Percentiles rank a stretch among this genome's conserved stretches.
Conservation (phyloP, 2,113 vertebrate species). For the Sphaerodactylus townsendi region DNA sequence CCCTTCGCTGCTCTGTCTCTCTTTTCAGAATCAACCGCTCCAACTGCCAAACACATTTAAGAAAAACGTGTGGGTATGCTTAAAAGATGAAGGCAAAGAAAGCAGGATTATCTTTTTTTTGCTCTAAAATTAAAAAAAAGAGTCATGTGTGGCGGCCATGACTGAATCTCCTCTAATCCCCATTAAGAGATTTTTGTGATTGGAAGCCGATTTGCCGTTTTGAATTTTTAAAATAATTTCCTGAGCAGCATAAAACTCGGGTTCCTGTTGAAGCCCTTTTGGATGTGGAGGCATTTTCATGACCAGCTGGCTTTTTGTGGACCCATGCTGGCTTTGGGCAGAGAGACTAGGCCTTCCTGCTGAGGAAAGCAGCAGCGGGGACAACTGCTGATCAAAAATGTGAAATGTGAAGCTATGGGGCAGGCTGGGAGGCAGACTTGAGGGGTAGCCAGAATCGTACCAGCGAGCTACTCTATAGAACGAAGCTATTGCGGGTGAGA, state of each 20-base stretch:
- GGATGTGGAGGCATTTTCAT: constrained; percentile 26
- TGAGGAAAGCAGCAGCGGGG: constrained; percentile 14
- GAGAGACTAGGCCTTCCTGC: constrained; percentile 13
- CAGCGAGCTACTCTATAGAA: background rate
- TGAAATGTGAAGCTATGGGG: background rate
- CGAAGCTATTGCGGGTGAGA: no score
- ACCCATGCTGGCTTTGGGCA: background rate
- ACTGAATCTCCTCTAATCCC: constrained; percentile 52
- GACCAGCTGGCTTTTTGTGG: constrained; percentile 21
- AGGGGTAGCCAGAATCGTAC: background rate
- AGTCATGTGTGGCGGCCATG: background rate
- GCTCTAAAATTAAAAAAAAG: constrained; percentile 36
- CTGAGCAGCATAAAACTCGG: background rate
- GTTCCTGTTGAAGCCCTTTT: constrained; percentile 2
- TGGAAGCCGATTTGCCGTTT: background rate
- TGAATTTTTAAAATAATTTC: constrained; percentile 5
- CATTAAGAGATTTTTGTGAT: constrained; percentile 43
- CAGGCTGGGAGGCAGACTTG: background rate
- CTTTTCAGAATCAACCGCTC: background rate
- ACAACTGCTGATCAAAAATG: constrained; percentile 33
- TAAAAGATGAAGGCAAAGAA: constrained; percentile 12
- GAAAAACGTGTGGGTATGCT: constrained; percentile 10
- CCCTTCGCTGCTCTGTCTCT: no score
- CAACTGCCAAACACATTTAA: fast-evolving
- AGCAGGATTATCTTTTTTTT: constrained; percentile 48